Base-by-base conservation (phyloP, 2,113 vertebrate genomes). In the Callorhinus ursinus region DNA sequence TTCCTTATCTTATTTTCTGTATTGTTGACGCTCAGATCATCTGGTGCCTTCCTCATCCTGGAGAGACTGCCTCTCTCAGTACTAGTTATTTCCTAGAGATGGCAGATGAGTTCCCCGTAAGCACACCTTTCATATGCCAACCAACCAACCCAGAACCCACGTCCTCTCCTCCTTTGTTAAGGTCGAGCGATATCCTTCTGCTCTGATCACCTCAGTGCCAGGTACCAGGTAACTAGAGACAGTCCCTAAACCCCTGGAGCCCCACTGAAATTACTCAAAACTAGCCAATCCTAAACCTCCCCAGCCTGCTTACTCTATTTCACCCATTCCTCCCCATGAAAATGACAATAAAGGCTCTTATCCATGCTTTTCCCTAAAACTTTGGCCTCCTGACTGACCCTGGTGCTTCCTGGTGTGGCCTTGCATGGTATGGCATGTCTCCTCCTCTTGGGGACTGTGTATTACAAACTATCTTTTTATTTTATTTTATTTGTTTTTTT, bases 391-490 rank as follows among this genome's bases (percentile, higher is more conserved):
- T 83, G 79, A 51, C 13, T 59, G 91, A 90, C 26, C n/a, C 63
- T 84, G 39, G 39, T 69, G 86, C 39, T 93, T 69, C n/a, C 61
- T 46, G 6, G 11, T 71, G 5, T 77, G 79, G 46, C 22, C 31
- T 24, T 82, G 46, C 14, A 5, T 2, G 15, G 36, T 74, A 31
- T 88, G 90, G 79, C 39, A 85, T 53, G 21, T 24, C 71, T 46
- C 31, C 15, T 69, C 19, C 51, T 59, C 51, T 77, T 69, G 7
- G 79, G 39, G 69, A 67, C 51, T 84, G 4, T 89, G 42, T 83
- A n/a, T 96, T 93, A 96, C 31, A 77, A 89, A 93, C 79, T 39
- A 36, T 69, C 24, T 94, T 93, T 93, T 67, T 59, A 84, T 93
- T 89, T 67, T 59, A 84, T 93, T 89, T 67, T 59, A 84, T 46